These are phyloP conservation scores for Stenchaetothrips biformis DNA, from an alignment of 2,888 invertebrate genomes.

Conservation along the genomic window DNA sequence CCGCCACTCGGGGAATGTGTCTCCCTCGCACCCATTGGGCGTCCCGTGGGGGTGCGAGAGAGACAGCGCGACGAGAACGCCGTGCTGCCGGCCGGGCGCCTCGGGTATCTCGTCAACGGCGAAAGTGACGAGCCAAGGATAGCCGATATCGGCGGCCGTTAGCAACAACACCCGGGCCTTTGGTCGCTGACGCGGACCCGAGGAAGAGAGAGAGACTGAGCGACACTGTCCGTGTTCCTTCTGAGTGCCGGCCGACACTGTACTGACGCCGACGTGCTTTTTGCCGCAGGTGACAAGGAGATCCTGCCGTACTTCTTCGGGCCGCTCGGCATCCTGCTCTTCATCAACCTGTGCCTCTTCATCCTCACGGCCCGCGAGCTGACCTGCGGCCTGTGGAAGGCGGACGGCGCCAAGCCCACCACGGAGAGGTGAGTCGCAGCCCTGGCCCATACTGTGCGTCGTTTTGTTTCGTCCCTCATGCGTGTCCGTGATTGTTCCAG, in stretches of 20 bases:
- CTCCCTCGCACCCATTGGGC: no score
- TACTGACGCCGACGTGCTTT: neutral
- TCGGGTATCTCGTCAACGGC: no score
- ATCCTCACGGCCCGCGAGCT: slow-evolving; percentile 75
- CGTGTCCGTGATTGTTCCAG: slow-evolving; percentile 47
- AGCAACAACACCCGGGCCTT: neutral
- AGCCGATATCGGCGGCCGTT: neutral
- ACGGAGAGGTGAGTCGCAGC: slow-evolving; percentile 56
- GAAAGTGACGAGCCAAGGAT: no score
- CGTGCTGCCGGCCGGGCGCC: no score
- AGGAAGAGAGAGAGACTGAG: neutral
- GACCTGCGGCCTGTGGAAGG: slow-evolving; percentile 82
- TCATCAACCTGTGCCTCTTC: slow-evolving; percentile 74
- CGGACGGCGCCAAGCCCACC: slow-evolving; percentile 81
- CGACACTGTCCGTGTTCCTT: neutral
- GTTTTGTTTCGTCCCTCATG: no score
- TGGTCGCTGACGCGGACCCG: neutral
- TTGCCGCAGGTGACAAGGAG: slow-evolving; percentile 61
- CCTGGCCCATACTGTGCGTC: neutral
- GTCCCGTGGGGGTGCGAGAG: no score
- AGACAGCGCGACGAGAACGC: no score
- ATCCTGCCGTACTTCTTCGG: slow-evolving; percentile 81
- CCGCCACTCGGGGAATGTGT: no score
- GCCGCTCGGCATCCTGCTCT: slow-evolving; percentile 72
- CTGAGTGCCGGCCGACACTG: neutral